These are phyloP conservation scores for Nibea coibor DNA, from an alignment of 2,113 vertebrate genomes.

Conservation along the genomic window DNA sequence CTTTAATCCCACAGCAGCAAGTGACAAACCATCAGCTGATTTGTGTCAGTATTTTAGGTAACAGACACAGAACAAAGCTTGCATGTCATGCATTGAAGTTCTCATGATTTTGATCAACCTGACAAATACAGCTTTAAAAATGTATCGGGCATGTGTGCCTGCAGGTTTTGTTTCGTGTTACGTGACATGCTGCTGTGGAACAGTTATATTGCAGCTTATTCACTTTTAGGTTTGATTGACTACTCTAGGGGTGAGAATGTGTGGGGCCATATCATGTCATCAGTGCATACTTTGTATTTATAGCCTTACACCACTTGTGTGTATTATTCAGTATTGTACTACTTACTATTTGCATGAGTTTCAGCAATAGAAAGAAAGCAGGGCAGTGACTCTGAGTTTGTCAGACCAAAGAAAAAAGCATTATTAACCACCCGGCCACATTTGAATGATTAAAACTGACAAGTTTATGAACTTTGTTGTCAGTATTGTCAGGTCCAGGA, in stretches of 20 bases:
- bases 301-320: neutral
- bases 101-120: neutral
- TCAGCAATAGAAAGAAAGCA: neutral
- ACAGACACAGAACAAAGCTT: neutral
- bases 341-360: neutral
- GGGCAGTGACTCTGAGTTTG: too few relatives aligned
- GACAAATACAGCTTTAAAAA: neutral
- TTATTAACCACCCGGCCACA: too few relatives aligned
- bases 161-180: neutral
- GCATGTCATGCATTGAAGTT: neutral
- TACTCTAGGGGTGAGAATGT: neutral
- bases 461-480: too few relatives aligned
- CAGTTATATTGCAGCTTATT: neutral
- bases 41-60: neutral
- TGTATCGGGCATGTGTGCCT: neutral
- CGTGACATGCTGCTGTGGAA: neutral
- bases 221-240: neutral
- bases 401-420: too few relatives aligned
- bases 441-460: too few relatives aligned
- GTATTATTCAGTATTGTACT: neutral
- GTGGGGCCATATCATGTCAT: neutral
- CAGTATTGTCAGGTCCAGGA: too few relatives aligned
- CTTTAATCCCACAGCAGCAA: neutral
- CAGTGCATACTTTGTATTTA: neutral
- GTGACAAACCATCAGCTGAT: neutral